phyloP scores from a whole-genome alignment of 2,888 invertebrate genomes.

The Zaprionus obscuricornis region DNA sequence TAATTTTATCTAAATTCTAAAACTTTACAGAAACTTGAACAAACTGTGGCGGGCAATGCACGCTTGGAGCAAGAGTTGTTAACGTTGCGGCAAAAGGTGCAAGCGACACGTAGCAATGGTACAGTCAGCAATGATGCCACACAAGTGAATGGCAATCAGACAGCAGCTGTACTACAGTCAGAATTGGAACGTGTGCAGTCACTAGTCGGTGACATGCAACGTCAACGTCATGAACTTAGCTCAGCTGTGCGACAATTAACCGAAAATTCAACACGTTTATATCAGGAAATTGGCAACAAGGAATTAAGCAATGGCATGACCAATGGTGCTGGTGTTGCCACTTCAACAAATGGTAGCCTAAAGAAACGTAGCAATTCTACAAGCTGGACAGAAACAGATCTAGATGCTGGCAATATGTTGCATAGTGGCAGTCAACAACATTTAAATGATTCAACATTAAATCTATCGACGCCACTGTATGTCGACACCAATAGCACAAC shows the following conservation, averaged over 20 bases:
- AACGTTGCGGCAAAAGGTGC: slow-evolving; percentile 92
- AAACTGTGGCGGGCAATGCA: slow-evolving; percentile 95
- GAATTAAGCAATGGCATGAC: slow-evolving; percentile 61
- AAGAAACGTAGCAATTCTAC: slow-evolving; percentile 87
- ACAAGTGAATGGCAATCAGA: slow-evolving; percentile 81
- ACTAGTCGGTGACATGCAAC: slow-evolving; percentile 92
- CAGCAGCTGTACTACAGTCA: slow-evolving; percentile 89
- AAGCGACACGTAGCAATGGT: slow-evolving; percentile 85
- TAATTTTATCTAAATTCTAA: too few species aligned
- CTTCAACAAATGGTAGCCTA: slow-evolving; percentile 72
- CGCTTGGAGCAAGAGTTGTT: slow-evolving; percentile 94
- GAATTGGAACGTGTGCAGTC: slow-evolving; percentile 93
- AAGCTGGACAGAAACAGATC: slow-evolving; percentile 93
- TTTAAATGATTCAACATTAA: slow-evolving; percentile 82
- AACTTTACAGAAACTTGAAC: slow-evolving; percentile 92
- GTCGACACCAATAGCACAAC: slow-evolving; percentile 86
- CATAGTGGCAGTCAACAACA: slow-evolving; percentile 89
- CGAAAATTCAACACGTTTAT: slow-evolving; percentile 89
- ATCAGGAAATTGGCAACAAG: slow-evolving; percentile 86
- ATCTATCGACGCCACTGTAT: slow-evolving; percentile 86
- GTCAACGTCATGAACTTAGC: slow-evolving; percentile 93
- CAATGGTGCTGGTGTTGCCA: slow-evolving; percentile 47
- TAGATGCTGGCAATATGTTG: slow-evolving; percentile 89
- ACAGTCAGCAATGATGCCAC: slow-evolving; percentile 84
- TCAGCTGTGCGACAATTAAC: slow-evolving; percentile 93